A percentile compares a stretch with the other conserved stretches of the same genome.
phyloP scores from a whole-genome alignment of 2,888 invertebrate species.

The Fragum whitleyi region DNA sequence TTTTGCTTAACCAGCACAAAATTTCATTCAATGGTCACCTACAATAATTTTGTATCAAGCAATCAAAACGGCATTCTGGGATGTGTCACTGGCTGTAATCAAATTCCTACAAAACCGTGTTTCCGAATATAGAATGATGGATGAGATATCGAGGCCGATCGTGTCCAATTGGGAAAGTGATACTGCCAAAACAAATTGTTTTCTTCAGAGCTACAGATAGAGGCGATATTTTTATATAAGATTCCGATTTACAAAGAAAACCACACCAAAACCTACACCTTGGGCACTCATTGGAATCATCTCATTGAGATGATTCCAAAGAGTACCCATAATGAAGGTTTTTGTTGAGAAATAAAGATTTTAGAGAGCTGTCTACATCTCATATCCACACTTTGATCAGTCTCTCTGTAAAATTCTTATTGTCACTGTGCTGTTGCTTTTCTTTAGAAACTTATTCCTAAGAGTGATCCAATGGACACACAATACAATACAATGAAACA shows the following conservation, averaged over 20 bases:
- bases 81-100: background rate
- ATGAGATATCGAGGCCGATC: background rate
- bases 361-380: no score
- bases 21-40: no score
- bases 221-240: no score
- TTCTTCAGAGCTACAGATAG: no score
- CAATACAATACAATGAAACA: background rate
- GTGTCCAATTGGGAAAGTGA: background rate
- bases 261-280: no score
- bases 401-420: background rate
- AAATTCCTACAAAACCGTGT: background rate
- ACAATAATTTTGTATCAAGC: background rate
- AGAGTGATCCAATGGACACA: background rate
- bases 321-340: no score
- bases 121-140: background rate
- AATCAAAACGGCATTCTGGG: background rate
- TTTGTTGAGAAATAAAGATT: no score
- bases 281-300: no score
- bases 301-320: no score
- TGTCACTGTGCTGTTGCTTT: background rate
- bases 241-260: no score
- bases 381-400: no score
- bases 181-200: background rate
- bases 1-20: no score
- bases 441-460: background rate